A percentile compares a stretch with the other conserved stretches of the same genome.
Conservation (phyloP, 37 sponge, comb jelly and placozoan species). For the Agelas oroides region DNA sequence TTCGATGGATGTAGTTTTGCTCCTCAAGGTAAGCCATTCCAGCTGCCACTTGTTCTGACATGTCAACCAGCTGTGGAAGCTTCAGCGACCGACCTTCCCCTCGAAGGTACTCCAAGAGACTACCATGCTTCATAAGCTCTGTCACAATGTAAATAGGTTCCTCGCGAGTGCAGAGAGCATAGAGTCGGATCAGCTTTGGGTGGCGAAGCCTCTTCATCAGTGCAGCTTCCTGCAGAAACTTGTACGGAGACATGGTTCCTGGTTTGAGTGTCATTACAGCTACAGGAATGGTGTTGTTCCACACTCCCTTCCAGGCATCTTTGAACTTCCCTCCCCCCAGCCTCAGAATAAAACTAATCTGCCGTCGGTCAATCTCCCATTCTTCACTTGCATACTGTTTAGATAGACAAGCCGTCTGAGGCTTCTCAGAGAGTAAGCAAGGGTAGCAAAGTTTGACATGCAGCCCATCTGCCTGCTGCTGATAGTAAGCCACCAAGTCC, state of each 20-base stretch:
- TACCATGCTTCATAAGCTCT: not conserved
- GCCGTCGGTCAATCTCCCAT: constrained; percentile 95
- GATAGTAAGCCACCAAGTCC: constrained; percentile 84
- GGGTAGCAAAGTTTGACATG: constrained; percentile 63
- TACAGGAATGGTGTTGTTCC: too few species aligned
- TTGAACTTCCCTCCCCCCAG: too few species aligned
- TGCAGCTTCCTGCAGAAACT: too few species aligned
- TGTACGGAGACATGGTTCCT: too few species aligned
- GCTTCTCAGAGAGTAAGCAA: constrained; percentile 84
- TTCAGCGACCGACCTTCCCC: not conserved
- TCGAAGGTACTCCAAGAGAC: not conserved
- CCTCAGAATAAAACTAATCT: too few species aligned
- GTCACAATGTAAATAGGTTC: too few species aligned
- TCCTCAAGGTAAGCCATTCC: not conserved
- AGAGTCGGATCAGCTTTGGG: not conserved
- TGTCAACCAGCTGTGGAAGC: not conserved
- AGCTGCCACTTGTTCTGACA: not conserved
- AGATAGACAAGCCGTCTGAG: constrained; percentile 91
- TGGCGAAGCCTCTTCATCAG: too few species aligned
- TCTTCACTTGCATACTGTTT: constrained; percentile 81
- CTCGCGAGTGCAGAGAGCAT: not conserved
- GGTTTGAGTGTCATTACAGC: too few species aligned
- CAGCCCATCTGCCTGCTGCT: constrained; percentile 86
- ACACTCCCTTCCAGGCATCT: too few species aligned
- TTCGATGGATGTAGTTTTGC: not conserved